Percentiles rank a stretch among this genome's conserved stretches.
phyloP scores from a whole-genome alignment of 2,888 invertebrate species.

The Drosophila imparisetae region DNA sequence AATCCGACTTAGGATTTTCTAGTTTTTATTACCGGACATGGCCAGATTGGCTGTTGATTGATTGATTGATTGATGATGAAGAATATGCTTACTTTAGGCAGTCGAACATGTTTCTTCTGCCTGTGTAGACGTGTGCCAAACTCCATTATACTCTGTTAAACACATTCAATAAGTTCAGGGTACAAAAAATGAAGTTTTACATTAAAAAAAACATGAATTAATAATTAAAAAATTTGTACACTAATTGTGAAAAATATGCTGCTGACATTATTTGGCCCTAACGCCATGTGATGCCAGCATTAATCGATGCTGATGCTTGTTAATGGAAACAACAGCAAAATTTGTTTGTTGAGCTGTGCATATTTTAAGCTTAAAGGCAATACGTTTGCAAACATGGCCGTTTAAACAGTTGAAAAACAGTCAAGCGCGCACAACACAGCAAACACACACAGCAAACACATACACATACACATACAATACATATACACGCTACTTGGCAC shows the following conservation, averaged over 20 bases:
- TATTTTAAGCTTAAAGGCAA: slow-evolving; percentile 65
- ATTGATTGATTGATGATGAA: neutral
- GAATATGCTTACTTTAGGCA: neutral
- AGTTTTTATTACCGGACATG: neutral
- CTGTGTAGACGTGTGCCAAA: neutral
- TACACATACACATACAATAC: slow-evolving; percentile 15
- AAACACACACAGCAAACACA: slow-evolving; percentile 12
- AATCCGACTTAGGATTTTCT: too few species aligned
- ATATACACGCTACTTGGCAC: slow-evolving; percentile 49
- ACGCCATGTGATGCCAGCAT: slow-evolving; percentile 36
- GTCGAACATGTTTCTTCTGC: neutral
- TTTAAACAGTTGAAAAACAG: slow-evolving; percentile 53
- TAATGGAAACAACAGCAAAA: slow-evolving; percentile 35
- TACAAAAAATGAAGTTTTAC: neutral
- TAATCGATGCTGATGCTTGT: slow-evolving; percentile 38
- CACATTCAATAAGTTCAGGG: neutral
- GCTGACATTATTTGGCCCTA: slow-evolving; percentile 17
- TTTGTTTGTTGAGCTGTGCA: slow-evolving; percentile 42
- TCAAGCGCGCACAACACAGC: slow-evolving; percentile 15
- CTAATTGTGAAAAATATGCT: neutral
- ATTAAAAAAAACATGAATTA: neutral
- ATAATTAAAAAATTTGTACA: neutral
- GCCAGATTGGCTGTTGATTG: neutral
- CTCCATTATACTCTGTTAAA: neutral
- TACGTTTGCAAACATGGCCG: slow-evolving; percentile 57